Percentiles rank a stretch among this genome's conserved stretches.
Evolutionary conservation across 2,888 invertebrate species (phyloP).

Genomic region (Drosophila trichaetosa): DNA sequence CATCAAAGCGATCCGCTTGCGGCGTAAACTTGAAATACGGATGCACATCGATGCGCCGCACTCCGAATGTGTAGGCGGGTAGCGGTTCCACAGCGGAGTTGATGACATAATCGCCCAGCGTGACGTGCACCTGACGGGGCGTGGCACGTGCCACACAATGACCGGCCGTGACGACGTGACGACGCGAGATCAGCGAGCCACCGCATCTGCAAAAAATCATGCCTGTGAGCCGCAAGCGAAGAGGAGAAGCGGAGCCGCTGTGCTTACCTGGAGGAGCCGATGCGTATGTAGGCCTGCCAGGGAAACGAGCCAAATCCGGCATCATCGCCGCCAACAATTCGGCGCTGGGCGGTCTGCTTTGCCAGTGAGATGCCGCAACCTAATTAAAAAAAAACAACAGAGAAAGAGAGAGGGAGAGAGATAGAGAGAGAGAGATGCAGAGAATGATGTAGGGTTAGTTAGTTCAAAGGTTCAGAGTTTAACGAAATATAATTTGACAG

Average conservation of each 20-base stretch:
- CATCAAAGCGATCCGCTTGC: constrained; percentile 95
- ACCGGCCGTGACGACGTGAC: constrained; percentile 96
- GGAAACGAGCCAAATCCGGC: constrained; percentile 97
- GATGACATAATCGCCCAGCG: constrained; percentile 94
- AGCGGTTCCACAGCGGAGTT: constrained; percentile 96
- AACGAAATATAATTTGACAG: constrained; percentile 19
- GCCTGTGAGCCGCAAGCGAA: background rate
- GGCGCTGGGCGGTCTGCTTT: constrained; percentile 93
- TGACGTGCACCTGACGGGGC: constrained; percentile 95
- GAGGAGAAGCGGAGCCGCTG: background rate
- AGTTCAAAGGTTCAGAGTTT: constrained; percentile 23
- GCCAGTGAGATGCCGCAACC: constrained; percentile 95
- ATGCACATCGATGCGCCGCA: constrained; percentile 95
- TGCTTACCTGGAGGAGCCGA: constrained; percentile 92
- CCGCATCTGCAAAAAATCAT: constrained; percentile 90
- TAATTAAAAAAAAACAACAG: constrained; percentile 82
- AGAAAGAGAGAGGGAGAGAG: constrained; percentile 3
- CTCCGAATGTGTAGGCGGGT: constrained; percentile 96
- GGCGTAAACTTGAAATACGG: constrained; percentile 97
- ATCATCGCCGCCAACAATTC: constrained; percentile 97
- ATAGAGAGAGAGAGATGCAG: constrained; percentile 18
- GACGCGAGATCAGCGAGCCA: constrained; percentile 94
- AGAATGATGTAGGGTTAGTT: constrained; percentile 30
- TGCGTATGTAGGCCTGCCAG: constrained; percentile 97
- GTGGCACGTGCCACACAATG: constrained; percentile 97